Base-by-base conservation (phyloP, 2,113 vertebrate genomes). In the Anguilla rostrata region DNA sequence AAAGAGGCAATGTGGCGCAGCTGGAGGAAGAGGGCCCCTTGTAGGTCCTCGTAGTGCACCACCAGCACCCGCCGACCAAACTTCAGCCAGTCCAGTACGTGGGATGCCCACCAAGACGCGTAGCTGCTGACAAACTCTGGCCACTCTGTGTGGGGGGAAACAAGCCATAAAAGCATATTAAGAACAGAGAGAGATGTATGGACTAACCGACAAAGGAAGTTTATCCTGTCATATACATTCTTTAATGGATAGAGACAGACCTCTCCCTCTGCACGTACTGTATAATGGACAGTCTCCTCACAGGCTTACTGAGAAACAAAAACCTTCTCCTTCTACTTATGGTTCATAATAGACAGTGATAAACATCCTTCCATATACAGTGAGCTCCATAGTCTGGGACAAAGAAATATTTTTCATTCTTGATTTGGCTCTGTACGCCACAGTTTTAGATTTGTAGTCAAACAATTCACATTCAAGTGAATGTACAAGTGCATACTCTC, bases 101-200 rank as follows among this genome's bases (percentile, higher is more conserved):
- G 97, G 0, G 97, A 98, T 0, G 96, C 96, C 97, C 97, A 98
- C 97, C 97, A 98, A 0, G 97, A 96, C 0, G 97, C 95, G 0
- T 98, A 98, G 92, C 96, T 97, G 90, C 92, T 95, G 29, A 98
- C 97, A 0, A 98, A 98, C 18, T 97, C 97, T 0, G 97, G 97
- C 97, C 97, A 98, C 78, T 98, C 97, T 98, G 84, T 98, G 84
- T 49, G 29, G 34, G 46, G 22, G 34, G 82, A 82, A 11, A 84
- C 4, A 87, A 6, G 85, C 18, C 84, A 41, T 39, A 15, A 40
- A 39, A 79, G 49, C 12, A 15, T 2, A 1, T 18, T 29, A 66
- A 22, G 34, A 46, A 46, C 11, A 34, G 29, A 56, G 11, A 26
- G 56, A 56, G 9, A 16, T 22, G 26, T 7, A 0, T 7, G 6